Conservation (phyloP, 2,113 vertebrate species). For the Tringa solitaria region DNA sequence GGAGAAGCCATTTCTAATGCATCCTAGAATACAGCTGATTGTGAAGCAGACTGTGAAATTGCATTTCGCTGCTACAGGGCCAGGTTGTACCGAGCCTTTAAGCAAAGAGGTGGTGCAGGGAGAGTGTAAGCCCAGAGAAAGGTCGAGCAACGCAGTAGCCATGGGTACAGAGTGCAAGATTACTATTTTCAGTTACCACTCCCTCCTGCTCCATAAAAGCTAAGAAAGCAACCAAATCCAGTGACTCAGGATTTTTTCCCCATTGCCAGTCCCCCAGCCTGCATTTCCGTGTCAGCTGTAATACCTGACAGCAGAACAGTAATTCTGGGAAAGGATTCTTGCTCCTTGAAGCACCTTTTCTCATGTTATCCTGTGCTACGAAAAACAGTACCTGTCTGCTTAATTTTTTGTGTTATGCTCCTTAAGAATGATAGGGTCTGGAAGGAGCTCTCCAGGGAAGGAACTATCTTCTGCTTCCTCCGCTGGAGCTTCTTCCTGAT, state of each 20-base stretch:
- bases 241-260: not conserved
- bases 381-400: not conserved
- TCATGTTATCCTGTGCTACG: not conserved
- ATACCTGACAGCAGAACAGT: not conserved
- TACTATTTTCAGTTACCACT: not conserved
- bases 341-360: not conserved
- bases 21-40: not conserved
- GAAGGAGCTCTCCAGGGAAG: not conserved
- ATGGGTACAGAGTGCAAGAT: not conserved
- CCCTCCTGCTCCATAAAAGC: not conserved
- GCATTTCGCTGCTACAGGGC: not conserved
- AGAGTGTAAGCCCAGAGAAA: not conserved
- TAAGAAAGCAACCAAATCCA: not conserved
- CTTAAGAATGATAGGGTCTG: not conserved
- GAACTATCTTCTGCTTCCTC: not conserved
- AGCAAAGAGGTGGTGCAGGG: not conserved
- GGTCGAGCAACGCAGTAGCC: not conserved
- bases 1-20: not conserved
- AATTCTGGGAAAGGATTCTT: not conserved
- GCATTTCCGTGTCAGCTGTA: not conserved
- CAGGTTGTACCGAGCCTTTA: not conserved
- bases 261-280: not conserved
- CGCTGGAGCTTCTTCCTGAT: not conserved
- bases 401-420: not conserved
- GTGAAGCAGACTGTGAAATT: slow-evolving; percentile 27